Conservation (phyloP, 2,888 invertebrate genomes). For the Synanthedon myopaeformis region DNA sequence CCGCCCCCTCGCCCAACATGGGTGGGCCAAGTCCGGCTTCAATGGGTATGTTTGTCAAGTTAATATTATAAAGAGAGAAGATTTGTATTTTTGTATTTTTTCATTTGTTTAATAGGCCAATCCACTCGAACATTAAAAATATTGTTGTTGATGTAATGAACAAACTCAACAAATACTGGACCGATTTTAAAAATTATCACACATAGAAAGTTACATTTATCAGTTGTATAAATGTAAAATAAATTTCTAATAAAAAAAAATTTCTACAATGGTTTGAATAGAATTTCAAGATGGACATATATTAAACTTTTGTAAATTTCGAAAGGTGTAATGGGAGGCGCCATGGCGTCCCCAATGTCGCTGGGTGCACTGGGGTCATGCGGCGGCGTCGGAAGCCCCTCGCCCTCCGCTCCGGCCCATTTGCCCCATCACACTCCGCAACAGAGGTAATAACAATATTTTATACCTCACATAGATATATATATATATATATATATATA, state of each 20-base stretch:
- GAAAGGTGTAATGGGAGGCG: slow-evolving; percentile 48
- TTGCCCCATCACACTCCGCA: slow-evolving; percentile 70
- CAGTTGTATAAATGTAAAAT: too few species aligned
- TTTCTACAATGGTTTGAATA: background rate
- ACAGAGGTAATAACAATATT: slow-evolving; percentile 30
- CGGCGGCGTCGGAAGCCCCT: slow-evolving; percentile 76
- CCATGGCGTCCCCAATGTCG: slow-evolving; percentile 59
- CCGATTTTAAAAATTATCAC: too few species aligned
- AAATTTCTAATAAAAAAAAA: too few species aligned
- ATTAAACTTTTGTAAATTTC: background rate
- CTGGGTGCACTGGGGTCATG: slow-evolving; percentile 41
- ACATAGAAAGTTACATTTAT: too few species aligned
- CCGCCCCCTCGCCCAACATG: slow-evolving; percentile 77
- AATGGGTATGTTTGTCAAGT: slow-evolving; percentile 23
- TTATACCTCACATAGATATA: too few species aligned
- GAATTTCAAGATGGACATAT: background rate
- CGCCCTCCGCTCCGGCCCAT: slow-evolving; percentile 73
- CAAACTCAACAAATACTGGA: too few species aligned
- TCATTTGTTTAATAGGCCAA: too few species aligned
- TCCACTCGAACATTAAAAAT: too few species aligned
- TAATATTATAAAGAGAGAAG: too few species aligned
- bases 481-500: too few species aligned
- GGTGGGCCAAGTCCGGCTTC: slow-evolving; percentile 66
- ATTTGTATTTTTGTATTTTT: too few species aligned
- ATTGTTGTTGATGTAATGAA: too few species aligned